Evolutionary conservation across 2,797 vertebrate genomes (phyloP), one percentile per base, ranked within the genome.

Genomic region (Gila robusta): DNA sequence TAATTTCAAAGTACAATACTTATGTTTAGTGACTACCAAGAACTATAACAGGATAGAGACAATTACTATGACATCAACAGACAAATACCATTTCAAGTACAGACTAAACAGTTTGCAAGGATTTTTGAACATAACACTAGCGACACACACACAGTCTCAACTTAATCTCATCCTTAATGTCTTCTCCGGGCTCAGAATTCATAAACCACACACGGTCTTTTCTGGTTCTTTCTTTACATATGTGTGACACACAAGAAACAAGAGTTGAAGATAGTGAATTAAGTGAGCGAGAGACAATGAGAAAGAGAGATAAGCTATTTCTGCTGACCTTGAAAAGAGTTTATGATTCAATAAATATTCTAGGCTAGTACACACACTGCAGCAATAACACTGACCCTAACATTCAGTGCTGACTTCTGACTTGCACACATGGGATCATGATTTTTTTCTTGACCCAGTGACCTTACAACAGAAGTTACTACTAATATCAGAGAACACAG

Each of bases 131-230:
- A n/a, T 49, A 19, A 44, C 8, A 14, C n/a, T 14, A 62, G 59
- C 3, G 16, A 35, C 26, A 28, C 44, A 52, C 26, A 67, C 26
- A 47, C 4, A 6, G 10, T 39, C 23, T 14, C 80, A 82, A 70
- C 49, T 71, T 56, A 56, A 82, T 82, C 80, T 82, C n/a, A 59
- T 44, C 5, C n/a, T 56, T 72, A 72, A 82, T 82, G 35, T n/a
- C 0, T 59, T 71, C 32, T 12, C 28, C 32, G 56, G 28, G 69
- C 69, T 82, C 52, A 28, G 16, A 72, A 59, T 72, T 72, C 52
- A 41, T 82, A 82, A 72, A 82, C 8, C 81, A 59, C 81, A 39
- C 32, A 26, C 23, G 4, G 49, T 3, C 2, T 23, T n/a, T 74
- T 37, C 72, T 32, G 2, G 9, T 32, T 32, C 44, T 49, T 49